Conservation (phyloP, 2,797 vertebrate genomes). For the Dendrocincla tyrannina region DNA sequence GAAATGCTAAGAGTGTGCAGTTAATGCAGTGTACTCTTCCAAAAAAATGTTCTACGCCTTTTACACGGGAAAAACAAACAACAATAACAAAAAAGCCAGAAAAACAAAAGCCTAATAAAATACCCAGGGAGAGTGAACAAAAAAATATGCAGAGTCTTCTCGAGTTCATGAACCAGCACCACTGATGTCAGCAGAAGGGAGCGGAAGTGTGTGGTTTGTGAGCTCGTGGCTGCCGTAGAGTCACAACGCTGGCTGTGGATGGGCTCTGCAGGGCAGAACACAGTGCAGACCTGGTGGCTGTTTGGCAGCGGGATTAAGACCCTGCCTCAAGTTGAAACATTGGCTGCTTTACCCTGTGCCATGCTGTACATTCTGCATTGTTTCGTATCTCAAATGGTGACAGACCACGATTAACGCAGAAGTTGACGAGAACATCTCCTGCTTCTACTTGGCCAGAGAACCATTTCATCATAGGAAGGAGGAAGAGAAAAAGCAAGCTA, state of each 20-base stretch:
- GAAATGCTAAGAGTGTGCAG: neutral
- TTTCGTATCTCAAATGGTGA: fast-evolving
- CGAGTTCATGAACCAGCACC: constrained; percentile 27
- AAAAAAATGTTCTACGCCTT: neutral
- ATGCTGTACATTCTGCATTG: fast-evolving
- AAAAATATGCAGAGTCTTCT: constrained; percentile 24
- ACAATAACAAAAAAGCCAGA: no score
- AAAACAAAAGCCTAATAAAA: neutral
- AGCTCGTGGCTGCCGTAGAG: neutral
- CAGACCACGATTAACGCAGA: fast-evolving
- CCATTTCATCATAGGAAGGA: neutral
- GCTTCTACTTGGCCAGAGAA: neutral
- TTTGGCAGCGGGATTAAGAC: neutral
- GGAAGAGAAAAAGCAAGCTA: constrained; percentile 23
- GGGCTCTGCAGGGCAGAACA: neutral
- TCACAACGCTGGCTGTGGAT: neutral
- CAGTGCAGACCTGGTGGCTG: neutral
- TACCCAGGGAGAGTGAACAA: neutral
- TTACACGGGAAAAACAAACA: neutral
- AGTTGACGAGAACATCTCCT: neutral
- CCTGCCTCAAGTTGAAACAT: neutral
- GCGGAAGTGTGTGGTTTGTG: constrained; percentile 60
- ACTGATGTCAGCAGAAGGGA: constrained; percentile 49
- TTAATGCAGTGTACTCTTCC: neutral
- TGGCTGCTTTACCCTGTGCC: neutral